Evolutionary conservation across 2,888 invertebrate genomes (phyloP).

Genomic region (Parnassius orleans): DNA sequence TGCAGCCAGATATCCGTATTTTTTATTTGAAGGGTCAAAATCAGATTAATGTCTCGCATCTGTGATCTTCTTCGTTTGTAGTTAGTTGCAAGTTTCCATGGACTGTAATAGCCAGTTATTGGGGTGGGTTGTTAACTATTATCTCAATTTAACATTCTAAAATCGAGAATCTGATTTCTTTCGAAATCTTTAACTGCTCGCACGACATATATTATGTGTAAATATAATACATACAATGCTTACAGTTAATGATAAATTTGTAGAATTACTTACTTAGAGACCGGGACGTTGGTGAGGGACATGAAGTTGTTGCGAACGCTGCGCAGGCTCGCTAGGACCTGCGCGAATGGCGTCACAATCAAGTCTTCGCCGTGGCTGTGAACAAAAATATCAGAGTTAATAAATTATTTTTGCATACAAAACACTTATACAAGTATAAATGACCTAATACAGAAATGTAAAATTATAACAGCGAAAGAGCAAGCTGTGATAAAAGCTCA

Average conservation of each 20-base stretch:
- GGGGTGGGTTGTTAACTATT: too few species aligned
- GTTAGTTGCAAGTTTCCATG: too few species aligned
- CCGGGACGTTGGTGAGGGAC: constrained; percentile 96
- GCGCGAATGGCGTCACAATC: constrained; percentile 99
- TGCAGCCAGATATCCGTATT: too few species aligned
- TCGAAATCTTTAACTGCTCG: background rate
- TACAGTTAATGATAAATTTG: background rate
- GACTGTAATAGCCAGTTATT: too few species aligned
- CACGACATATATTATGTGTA: background rate
- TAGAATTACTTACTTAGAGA: constrained; percentile 87
- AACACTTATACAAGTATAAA: too few species aligned
- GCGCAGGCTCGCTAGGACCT: constrained; percentile 98
- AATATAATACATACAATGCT: background rate
- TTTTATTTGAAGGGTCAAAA: too few species aligned
- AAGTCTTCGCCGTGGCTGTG: constrained; percentile 98
- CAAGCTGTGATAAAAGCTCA: too few species aligned
- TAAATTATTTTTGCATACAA: background rate
- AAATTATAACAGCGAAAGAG: too few species aligned
- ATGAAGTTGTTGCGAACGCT: constrained; percentile 99
- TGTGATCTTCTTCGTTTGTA: too few species aligned
- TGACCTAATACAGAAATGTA: too few species aligned
- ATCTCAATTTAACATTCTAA: too few species aligned
- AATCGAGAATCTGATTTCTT: background rate
- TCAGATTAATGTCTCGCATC: too few species aligned
- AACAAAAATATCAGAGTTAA: constrained; percentile 43